Percentiles rank a stretch among this genome's conserved stretches.
These are phyloP conservation scores for Eretmochelys imbricata DNA, from an alignment of 2,113 vertebrate genomes.

Conservation along the genomic window DNA sequence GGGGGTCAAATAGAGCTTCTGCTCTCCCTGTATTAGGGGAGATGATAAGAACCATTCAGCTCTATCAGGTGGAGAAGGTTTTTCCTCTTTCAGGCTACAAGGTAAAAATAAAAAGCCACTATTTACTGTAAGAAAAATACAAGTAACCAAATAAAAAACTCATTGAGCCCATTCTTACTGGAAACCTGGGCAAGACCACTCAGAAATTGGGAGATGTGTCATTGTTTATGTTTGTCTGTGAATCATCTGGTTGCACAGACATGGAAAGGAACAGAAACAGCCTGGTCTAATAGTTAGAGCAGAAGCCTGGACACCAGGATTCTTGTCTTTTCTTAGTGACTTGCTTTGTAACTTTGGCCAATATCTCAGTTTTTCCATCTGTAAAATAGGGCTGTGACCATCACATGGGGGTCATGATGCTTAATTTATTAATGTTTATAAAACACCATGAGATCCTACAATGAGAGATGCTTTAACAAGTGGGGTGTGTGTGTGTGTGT, in stretches of 20 bases:
- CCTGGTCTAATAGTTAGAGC: not conserved
- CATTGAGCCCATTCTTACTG: not conserved
- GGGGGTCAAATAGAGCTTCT: not conserved
- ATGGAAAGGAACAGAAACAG: conserved; percentile 43
- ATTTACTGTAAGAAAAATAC: not conserved
- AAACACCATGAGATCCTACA: not conserved
- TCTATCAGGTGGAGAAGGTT: not conserved
- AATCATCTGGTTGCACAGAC: conserved; percentile 18
- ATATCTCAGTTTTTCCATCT: not conserved
- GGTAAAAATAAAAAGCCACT: not conserved
- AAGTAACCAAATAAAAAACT: conserved; percentile 28
- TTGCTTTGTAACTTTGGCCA: not conserved
- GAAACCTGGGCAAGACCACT: conserved; percentile 45
- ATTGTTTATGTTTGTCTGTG: conserved; percentile 33
- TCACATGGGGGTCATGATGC: not conserved
- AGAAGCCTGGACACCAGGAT: not conserved
- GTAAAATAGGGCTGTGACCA: not conserved
- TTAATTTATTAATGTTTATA: not conserved
- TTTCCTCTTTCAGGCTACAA: not conserved
- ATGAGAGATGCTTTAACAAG: not conserved
- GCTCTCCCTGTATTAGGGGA: not conserved
- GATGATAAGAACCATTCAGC: not conserved
- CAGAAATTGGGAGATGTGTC: conserved; percentile 28
- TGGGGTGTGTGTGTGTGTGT: not conserved
- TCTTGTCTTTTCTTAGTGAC: not conserved